These are phyloP conservation scores for Suncus etruscus DNA, from an alignment of 2,113 vertebrate species.

Conservation along the genomic window DNA sequence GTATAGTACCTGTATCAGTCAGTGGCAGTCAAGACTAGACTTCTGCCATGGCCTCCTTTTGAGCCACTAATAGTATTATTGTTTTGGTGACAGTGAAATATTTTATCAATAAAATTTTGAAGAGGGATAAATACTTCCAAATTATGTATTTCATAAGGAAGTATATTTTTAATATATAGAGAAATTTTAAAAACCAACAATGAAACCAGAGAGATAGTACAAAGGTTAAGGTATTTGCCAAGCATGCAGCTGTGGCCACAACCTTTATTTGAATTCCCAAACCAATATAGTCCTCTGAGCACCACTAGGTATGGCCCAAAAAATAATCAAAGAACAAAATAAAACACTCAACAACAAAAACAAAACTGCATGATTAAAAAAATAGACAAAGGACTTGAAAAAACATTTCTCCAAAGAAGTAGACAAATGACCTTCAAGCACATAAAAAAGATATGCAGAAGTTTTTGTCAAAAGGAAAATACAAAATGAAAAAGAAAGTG, in stretches of 20 bases:
- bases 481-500: no score
- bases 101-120: slow-evolving; percentile 29
- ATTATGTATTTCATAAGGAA: background rate
- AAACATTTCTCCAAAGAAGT: background rate
- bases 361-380: background rate
- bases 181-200: slow-evolving; percentile 11
- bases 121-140: background rate
- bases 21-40: background rate
- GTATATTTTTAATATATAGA: background rate
- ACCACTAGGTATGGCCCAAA: no score
- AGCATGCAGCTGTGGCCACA: no score
- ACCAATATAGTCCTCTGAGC: no score
- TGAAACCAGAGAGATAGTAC: background rate
- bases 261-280: no score
- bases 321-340: no score
- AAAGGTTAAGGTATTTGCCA: no score
- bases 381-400: background rate
- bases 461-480: slow-evolving; percentile 1
- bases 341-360: no score
- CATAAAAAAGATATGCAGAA: background rate
- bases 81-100: background rate
- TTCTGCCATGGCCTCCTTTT: background rate
- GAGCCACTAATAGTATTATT: background rate
- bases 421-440: background rate
- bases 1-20: background rate